Percentiles rank a stretch among this genome's conserved stretches.
These are phyloP conservation scores for Alentia gelatinosa DNA, from an alignment of 2,888 invertebrate species.

Conservation along the genomic window DNA sequence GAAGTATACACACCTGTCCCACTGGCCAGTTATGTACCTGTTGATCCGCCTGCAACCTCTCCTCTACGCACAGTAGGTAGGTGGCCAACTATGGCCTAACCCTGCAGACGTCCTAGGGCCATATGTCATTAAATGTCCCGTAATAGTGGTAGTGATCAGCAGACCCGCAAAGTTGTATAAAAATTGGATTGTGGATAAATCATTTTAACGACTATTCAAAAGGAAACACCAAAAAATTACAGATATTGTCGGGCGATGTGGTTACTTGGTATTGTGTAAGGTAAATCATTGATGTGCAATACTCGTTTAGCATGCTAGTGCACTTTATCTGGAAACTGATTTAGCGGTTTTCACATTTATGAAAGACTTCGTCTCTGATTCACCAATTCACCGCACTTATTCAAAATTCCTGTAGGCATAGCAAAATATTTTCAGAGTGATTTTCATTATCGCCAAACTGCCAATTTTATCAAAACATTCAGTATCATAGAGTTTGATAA, in stretches of 20 bases:
- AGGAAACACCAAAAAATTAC: no score
- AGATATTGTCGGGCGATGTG: neutral
- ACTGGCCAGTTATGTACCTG: neutral
- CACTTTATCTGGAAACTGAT: neutral
- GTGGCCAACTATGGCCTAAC: neutral
- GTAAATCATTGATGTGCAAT: neutral
- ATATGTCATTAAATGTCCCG: neutral
- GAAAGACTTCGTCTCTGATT: neutral
- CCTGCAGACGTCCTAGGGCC: neutral
- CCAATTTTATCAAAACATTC: no score
- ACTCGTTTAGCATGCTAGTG: neutral
- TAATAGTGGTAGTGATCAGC: neutral
- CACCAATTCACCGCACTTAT: no score
- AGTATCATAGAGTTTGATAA: no score
- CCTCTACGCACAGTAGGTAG: slow-evolving; percentile 31
- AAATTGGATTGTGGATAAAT: no score
- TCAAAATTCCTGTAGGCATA: neutral
- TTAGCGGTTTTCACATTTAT: neutral
- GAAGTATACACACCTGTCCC: neutral
- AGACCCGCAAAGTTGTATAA: neutral
- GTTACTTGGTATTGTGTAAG: neutral
- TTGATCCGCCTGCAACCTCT: neutral
- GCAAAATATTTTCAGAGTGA: neutral
- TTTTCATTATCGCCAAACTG: neutral
- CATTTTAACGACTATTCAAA: no score